Evolutionary conservation across 2,113 vertebrate genomes (phyloP), one percentile per base, ranked within the genome.

Genomic region (Notechis scutatus): DNA sequence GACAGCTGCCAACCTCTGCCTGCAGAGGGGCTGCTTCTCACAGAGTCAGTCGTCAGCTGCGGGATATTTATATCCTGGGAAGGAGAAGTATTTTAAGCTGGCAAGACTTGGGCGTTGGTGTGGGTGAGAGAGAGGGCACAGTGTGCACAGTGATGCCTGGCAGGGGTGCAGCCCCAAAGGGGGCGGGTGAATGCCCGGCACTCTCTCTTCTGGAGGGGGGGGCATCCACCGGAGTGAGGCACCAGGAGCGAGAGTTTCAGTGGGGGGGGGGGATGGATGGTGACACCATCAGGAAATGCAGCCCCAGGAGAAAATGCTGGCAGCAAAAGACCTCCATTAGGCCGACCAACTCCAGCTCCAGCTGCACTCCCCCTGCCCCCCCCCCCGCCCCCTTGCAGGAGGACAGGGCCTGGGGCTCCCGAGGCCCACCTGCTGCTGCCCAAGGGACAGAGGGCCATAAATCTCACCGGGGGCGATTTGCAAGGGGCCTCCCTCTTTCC

Each of bases 401-500:
- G n/a, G 26, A 10, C 34, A 50, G 59, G 0, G 8, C 0, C 1
- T 11, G 12, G 1, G 6, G 18, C 45, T 87, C 20, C 42, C 11
- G 4, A 85, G 93, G 45, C 29, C 69, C 88, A 56, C 96, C 87
- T 95, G 92, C 95, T 97, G 98, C 98, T 97, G 97, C 97, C 98
- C 97, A 98, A 95, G 96, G 94, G 96, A 95, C 97, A 94, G 74
- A 97, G 97, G 97, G 96, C 94, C 97, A 97, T 98, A 98, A 98
- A 98, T 98, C 97, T 96, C 57, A 47, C 93, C 96, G 85, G 97
- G 98, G 47, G 8, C 8, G 47, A 50, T 50, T 50, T 50, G 47
- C 47, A 50, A 7, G 47, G 47, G 98, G 97, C 97, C 97, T 96
- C 93, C 97, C 97, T 98, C 98, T 97, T 97, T 97, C 97, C 97